phyloP scores from a whole-genome alignment of 1,140 invertebrate species.

The Dryas iulia region DNA sequence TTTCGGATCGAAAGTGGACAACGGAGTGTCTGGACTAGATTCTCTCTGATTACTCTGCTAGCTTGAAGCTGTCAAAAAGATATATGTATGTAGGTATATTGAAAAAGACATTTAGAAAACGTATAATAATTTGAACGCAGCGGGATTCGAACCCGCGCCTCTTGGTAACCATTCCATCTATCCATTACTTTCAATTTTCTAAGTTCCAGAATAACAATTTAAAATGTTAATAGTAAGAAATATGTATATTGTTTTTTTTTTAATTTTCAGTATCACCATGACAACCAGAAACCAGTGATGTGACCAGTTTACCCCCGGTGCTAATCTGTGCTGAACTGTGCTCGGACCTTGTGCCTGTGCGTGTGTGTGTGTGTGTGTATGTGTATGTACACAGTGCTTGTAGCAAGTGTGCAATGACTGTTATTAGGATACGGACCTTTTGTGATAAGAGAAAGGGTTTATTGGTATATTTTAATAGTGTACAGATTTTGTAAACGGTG shows the following conservation, averaged over 20 bases:
- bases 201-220: too few species aligned
- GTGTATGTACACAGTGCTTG: conserved; percentile 17
- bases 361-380: background rate
- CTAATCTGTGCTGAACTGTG: conserved; percentile 4
- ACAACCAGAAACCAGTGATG: background rate
- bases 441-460: conserved; percentile 30
- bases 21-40: too few species aligned
- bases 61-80: too few species aligned
- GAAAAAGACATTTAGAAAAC: too few species aligned
- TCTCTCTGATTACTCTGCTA: too few species aligned
- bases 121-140: too few species aligned
- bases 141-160: too few species aligned
- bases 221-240: too few species aligned
- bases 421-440: conserved; percentile 41
- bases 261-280: background rate
- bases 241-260: background rate
- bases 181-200: too few species aligned
- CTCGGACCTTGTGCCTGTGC: background rate
- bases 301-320: conserved; percentile 5
- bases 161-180: too few species aligned
- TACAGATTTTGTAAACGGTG: conserved; percentile 35
- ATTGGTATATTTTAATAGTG: conserved; percentile 14
- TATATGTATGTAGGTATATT: too few species aligned
- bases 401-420: conserved; percentile 44
- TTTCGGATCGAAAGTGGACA: too few species aligned